Evolutionary conservation across 2,888 invertebrate species (phyloP).

Genomic region (Limnephilus lunatus): DNA sequence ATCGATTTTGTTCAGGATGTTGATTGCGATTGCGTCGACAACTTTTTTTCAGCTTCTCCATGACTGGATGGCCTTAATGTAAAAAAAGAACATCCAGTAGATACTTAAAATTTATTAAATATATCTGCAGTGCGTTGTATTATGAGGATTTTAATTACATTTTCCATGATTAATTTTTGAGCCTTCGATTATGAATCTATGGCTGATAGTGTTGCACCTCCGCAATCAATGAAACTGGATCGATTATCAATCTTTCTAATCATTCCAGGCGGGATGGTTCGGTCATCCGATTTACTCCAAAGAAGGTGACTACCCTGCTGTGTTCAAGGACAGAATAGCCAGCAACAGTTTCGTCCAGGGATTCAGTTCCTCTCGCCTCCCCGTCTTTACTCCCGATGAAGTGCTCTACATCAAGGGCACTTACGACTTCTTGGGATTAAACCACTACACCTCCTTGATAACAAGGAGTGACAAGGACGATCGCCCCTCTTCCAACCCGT

Average conservation of each 20-base stretch:
- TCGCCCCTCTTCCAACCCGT: neutral
- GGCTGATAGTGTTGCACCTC: too few species aligned
- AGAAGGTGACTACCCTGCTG: constrained; percentile 81
- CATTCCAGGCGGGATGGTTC: constrained; percentile 80
- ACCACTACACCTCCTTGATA: constrained; percentile 79
- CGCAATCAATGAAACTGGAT: neutral
- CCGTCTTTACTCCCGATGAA: constrained; percentile 80
- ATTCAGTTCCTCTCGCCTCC: constrained; percentile 79
- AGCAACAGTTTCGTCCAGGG: constrained; percentile 79
- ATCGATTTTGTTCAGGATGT: too few species aligned
- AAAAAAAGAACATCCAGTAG: too few species aligned
- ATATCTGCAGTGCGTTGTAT: too few species aligned
- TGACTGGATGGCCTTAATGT: too few species aligned
- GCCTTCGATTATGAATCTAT: too few species aligned
- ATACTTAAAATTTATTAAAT: too few species aligned
- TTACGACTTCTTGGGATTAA: constrained; percentile 85
- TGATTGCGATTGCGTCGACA: too few species aligned
- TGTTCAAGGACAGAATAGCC: constrained; percentile 80
- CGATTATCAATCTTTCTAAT: neutral
- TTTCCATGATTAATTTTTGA: too few species aligned
- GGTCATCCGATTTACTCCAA: constrained; percentile 81
- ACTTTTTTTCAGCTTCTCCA: too few species aligned
- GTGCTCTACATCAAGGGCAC: constrained; percentile 79
- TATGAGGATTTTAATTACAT: too few species aligned
- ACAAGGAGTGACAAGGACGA: constrained; percentile 31